Evolutionary conservation across 2,888 invertebrate genomes (phyloP).

Genomic region (Aproaerema taeniolella): DNA sequence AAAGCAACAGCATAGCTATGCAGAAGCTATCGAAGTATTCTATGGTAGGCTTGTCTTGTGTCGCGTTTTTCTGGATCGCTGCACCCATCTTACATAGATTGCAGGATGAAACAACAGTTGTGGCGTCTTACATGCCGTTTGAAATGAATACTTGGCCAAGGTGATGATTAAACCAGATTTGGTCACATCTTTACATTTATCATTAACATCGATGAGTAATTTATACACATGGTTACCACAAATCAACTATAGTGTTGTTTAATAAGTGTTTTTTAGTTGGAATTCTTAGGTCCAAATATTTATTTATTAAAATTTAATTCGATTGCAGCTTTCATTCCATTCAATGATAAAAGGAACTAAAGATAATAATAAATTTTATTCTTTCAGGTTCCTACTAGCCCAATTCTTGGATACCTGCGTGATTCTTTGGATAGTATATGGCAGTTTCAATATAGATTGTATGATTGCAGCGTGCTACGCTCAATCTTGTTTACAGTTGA

Average conservation of each 20-base stretch:
- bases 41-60: neutral
- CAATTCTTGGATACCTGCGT: conserved; percentile 24
- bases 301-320: no score
- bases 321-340: no score
- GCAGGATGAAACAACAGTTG: neutral
- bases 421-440: conserved; percentile 30
- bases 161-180: conserved; percentile 1
- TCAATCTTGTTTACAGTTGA: conserved; percentile 36
- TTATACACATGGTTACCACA: no score
- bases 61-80: neutral
- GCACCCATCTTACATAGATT: neutral
- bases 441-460: conserved; percentile 33
- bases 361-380: neutral
- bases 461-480: conserved; percentile 34
- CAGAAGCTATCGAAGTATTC: neutral
- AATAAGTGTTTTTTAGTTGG: no score
- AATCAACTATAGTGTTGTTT: no score
- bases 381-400: conserved; percentile 29
- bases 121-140: conserved; percentile 3
- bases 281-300: no score
- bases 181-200: no score
- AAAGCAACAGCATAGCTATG: neutral
- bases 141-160: conserved; percentile 3
- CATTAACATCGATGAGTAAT: no score
- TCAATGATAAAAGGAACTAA: no score